These are phyloP conservation scores for Addax nasomaculatus DNA, from an alignment of 2,113 vertebrate species.

Conservation along the genomic window DNA sequence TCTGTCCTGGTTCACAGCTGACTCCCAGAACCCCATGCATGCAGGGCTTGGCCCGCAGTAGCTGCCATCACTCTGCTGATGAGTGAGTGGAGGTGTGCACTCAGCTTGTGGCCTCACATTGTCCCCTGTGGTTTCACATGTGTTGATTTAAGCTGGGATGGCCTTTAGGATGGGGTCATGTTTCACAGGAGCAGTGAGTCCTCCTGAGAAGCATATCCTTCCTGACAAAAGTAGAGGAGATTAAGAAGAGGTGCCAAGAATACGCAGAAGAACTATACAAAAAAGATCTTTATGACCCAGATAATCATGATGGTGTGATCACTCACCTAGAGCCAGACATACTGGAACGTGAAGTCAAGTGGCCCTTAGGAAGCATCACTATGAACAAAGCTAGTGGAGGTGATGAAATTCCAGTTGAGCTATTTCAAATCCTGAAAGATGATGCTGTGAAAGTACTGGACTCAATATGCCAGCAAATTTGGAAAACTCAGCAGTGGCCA, in stretches of 20 bases:
- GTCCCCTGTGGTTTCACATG: neutral
- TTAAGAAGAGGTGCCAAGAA: neutral
- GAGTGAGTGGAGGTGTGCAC: neutral
- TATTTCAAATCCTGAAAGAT: neutral
- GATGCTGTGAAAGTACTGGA: neutral
- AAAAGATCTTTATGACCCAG: neutral
- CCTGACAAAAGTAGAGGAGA: neutral
- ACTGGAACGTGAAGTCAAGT: neutral
- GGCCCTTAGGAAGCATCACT: neutral
- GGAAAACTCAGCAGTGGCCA: neutral
- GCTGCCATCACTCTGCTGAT: neutral
- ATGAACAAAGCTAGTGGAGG: neutral
- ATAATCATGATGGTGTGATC: neutral
- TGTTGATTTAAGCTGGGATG: neutral
- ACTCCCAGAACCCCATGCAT: neutral
- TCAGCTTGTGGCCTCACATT: too few species aligned
- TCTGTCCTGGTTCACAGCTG: neutral
- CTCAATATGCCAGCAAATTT: neutral
- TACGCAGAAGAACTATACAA: neutral
- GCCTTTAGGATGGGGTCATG: neutral
- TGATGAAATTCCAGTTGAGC: neutral
- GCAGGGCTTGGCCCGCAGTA: neutral
- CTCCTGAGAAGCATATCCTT: neutral
- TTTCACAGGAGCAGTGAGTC: neutral
- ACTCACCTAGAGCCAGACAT: neutral